Evolutionary conservation across 1,140 invertebrate species (phyloP).

Genomic region (Drusus annulatus): DNA sequence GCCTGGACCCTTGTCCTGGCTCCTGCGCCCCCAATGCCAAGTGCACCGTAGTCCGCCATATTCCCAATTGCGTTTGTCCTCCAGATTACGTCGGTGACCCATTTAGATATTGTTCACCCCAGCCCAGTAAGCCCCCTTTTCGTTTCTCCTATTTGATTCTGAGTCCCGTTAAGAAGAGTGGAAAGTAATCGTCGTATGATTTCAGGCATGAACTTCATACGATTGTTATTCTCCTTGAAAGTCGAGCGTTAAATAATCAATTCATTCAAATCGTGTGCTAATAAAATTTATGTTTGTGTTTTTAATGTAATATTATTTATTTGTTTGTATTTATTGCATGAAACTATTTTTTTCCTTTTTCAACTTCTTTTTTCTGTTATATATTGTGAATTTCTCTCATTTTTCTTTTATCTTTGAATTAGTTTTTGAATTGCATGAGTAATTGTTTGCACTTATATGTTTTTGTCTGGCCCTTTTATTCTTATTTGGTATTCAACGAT

Average conservation of each 20-base stretch:
- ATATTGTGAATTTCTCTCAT: neutral
- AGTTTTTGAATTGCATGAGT: constrained; percentile 32
- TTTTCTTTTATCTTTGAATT: constrained; percentile 20
- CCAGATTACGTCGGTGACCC: constrained; percentile 76
- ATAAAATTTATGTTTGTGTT: constrained; percentile 10
- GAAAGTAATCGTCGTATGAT: constrained; percentile 34
- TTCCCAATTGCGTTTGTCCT: constrained; percentile 75
- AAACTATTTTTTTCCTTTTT: constrained; percentile 15
- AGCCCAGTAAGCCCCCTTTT: constrained; percentile 65
- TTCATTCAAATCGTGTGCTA: constrained; percentile 22
- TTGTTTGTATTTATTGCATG: constrained; percentile 29
- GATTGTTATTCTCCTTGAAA: constrained; percentile 54
- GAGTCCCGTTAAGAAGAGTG: constrained; percentile 2
- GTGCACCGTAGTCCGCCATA: constrained; percentile 76
- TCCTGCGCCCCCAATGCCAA: constrained; percentile 75
- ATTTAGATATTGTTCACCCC: constrained; percentile 71
- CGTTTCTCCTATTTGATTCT: constrained; percentile 12
- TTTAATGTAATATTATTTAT: constrained; percentile 42
- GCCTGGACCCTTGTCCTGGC: constrained; percentile 75
- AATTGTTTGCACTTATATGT: constrained; percentile 6
- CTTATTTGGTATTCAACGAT: constrained; percentile 19
- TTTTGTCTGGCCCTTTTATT: neutral
- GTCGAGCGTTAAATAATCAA: constrained; percentile 10
- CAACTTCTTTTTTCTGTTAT: constrained; percentile 32
- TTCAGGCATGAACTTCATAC: constrained; percentile 58